Evolutionary conservation across 1,140 invertebrate genomes (phyloP), one percentile per base, ranked within the genome.

Genomic region (Proales similis): DNA sequence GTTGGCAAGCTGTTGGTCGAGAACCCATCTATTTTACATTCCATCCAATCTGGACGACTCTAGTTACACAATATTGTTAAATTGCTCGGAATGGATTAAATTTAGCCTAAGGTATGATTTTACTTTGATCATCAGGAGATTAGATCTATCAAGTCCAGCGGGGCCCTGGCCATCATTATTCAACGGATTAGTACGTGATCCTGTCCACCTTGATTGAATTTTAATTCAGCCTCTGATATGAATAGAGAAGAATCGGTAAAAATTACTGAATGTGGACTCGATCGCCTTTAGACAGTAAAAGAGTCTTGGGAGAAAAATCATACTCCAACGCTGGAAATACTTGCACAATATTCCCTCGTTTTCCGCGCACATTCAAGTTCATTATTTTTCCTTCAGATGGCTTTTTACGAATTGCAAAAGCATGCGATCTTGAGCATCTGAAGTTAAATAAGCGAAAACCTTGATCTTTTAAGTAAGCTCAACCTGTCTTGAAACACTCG

Each of bases 401-500:
- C 26, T 47, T 63, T 20, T 24, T 30, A n/a, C 14, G n/a, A 27
- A 64, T n/a, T 20, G 26, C 47, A 39, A 64, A 64, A 11, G 46
- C 27, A 30, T 47, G 38, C 19, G 38, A 17, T 62, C 63, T 43
- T n/a, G n/a, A 47, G 7, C 1, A 46, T 17, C 12, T 46, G 27
- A 46, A 2, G 27, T 46, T 3, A 7, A 46, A 11, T 3, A 11
- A 22, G 27, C 11, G 9, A 46, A 17, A 46, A 2, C 12, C 20
- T 46, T 36, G 33, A n/a, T n/a, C n/a, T n/a, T n/a, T n/a, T 36
- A 36, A n/a, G 9, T 22, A 11, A 2, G 11, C n/a, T 3, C 20
- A 46, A 73, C 72, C 73, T 73, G 47, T 76, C 73, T 61, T 76
- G 71, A 65, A 76, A 76, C 7, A 67, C 67, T 26, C 72, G 63